Percentiles rank a stretch among this genome's conserved stretches.
phyloP scores from a whole-genome alignment of 2,888 invertebrate genomes.

The Cylloceria caligata region DNA sequence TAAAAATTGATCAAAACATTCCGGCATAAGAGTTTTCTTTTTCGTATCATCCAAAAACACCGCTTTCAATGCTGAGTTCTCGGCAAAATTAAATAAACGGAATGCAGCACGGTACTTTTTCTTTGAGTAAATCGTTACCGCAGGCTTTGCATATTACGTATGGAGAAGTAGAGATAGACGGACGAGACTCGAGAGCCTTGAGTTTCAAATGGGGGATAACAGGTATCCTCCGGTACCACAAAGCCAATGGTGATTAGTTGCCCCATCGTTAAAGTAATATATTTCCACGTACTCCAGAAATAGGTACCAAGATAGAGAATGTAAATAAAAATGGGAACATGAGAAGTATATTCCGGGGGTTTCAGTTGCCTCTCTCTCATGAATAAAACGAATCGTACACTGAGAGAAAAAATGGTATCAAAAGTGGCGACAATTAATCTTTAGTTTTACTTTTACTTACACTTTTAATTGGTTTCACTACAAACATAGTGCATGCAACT shows the following conservation, averaged over 20 bases:
- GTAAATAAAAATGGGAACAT: too few relatives aligned
- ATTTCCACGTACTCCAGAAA: neutral
- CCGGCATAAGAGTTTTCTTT: neutral
- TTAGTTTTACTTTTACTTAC: too few relatives aligned
- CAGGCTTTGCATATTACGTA: neutral
- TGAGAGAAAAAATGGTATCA: too few relatives aligned
- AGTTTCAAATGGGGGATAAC: neutral
- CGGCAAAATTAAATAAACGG: neutral
- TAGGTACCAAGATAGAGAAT: too few relatives aligned
- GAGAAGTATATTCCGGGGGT: too few relatives aligned
- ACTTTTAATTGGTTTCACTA: too few relatives aligned
- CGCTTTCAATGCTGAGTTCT: neutral
- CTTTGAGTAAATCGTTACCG: neutral
- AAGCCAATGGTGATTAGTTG: neutral
- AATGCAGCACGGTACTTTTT: neutral
- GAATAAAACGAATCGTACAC: too few relatives aligned
- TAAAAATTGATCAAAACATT: conserved; percentile 27
- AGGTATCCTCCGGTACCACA: neutral
- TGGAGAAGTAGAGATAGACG: neutral
- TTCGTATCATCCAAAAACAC: neutral
- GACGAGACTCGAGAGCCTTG: neutral
- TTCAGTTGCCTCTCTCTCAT: too few relatives aligned
- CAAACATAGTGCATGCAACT: too few relatives aligned
- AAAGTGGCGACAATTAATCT: too few relatives aligned
- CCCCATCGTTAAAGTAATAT: neutral